Base-by-base conservation (phyloP, 2,888 invertebrate species). In the Cheilosia pagana region DNA sequence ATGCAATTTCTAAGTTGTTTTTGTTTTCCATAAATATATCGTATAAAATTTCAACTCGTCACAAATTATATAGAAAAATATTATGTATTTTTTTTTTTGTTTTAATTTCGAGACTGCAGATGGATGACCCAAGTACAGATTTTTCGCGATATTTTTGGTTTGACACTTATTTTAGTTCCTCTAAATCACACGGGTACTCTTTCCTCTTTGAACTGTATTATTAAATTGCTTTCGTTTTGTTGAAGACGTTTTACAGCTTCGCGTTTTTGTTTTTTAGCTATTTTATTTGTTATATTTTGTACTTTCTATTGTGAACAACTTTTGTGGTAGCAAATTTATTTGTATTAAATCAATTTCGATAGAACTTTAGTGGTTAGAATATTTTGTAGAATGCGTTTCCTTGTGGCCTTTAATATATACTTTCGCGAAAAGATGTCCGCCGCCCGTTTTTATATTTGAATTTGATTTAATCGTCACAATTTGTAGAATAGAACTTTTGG, bases 1-100 rank as follows among this genome's bases (percentile, higher is more conserved):
- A 90, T 88, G 91, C 91, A 89, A 91, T 91, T 90, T 91, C 92
- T 88, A 91, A 89, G 89, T 91, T 90, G 88, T 89, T 91, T 91
- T 90, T 89, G 88, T 91, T 91, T 90, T 91, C 91, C 91, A 91
- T 91, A 92, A 89, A 91, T 91, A 89, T 88, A 50, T 35, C 53
- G 77, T 83, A 79, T 75, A 70, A 70, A 79, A 65, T 70, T 70
- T 78, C 45, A 79, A 83, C 65, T 83, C 55, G 67, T 82, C 82
- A 67, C 82, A 68, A 78, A 82, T 25, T 35, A 57, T 53, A 31
- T 70, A 14, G 16, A 48, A 43, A 53, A 45, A 5, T 41, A 67
- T 8, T 8, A 5, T 25, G 4, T 4, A 67, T 39, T n/a, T 59
- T 23, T 59, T 41, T 25, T 16, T 35, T n/a, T 39, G 39, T 48